A percentile compares a stretch with the other conserved stretches of the same genome.
Evolutionary conservation across 2,888 invertebrate genomes (phyloP).

Genomic region (Smittia aterrima): DNA sequence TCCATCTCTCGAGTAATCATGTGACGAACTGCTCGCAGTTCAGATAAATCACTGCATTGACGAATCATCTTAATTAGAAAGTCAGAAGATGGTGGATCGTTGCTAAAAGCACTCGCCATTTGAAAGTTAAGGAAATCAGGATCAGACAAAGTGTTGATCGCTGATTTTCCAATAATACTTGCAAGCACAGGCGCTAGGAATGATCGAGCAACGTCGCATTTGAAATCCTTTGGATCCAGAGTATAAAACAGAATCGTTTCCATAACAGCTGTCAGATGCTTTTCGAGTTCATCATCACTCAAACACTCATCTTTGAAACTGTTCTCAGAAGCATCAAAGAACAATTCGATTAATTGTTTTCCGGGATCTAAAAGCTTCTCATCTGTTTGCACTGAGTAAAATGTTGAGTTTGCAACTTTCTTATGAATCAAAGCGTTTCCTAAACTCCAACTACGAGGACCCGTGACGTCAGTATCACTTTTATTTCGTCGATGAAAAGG

Average conservation of each 20-base stretch:
- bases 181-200: constrained; percentile 45
- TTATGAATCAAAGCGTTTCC: constrained; percentile 42
- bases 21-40: constrained; percentile 45
- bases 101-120: constrained; percentile 44
- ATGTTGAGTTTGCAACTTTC: constrained; percentile 45
- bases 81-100: constrained; percentile 45
- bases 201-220: constrained; percentile 45
- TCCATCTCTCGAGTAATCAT: constrained; percentile 46
- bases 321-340: constrained; percentile 44
- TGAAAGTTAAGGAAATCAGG: constrained; percentile 46
- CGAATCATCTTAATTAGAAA: constrained; percentile 44
- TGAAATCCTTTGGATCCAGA: constrained; percentile 45
- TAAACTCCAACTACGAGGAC: constrained; percentile 50
- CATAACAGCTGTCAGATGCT: constrained; percentile 44
- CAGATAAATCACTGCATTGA: constrained; percentile 44
- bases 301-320: constrained; percentile 44
- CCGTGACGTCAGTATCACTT: constrained; percentile 68
- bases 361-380: constrained; percentile 44
- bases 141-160: constrained; percentile 44
- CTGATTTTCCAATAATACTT: constrained; percentile 44
- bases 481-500: constrained; percentile 67
- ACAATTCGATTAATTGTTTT: constrained; percentile 44
- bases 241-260: constrained; percentile 45
- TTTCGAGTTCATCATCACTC: constrained; percentile 44
- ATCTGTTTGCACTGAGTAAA: constrained; percentile 43